Evolutionary conservation across 2,113 vertebrate species (phyloP).

Genomic region (Corvus hawaiiensis): DNA sequence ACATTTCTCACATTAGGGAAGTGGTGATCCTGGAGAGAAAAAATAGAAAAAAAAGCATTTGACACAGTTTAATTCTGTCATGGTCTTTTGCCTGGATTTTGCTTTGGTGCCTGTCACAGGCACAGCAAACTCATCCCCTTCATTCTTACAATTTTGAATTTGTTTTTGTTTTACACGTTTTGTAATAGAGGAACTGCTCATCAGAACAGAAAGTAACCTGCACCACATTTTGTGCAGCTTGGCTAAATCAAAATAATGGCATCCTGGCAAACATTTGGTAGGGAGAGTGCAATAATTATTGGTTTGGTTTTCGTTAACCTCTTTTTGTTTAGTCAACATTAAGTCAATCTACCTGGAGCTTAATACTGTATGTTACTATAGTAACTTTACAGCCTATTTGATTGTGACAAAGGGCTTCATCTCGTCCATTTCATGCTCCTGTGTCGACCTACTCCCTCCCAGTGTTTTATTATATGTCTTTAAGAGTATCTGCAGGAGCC

Average conservation of each 20-base stretch:
- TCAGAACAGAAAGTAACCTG: not conserved
- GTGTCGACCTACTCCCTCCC: slow-evolving; percentile 80
- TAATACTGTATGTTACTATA: slow-evolving; percentile 87
- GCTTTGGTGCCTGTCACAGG: not conserved
- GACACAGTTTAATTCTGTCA: not conserved
- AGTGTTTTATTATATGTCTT: slow-evolving; percentile 82
- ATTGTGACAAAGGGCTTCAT: slow-evolving; percentile 86
- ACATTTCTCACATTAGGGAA: not conserved
- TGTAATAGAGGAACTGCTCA: not conserved
- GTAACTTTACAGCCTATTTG: slow-evolving; percentile 87
- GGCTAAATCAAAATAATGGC: slow-evolving; percentile 56
- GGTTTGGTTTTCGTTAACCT: slow-evolving; percentile 76
- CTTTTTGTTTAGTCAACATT: slow-evolving; percentile 78
- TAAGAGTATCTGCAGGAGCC: slow-evolving; percentile 78
- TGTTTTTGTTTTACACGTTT: not conserved
- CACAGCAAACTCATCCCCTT: not conserved
- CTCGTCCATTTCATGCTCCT: slow-evolving; percentile 84
- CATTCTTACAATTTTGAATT: not conserved
- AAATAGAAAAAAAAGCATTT: not conserved
- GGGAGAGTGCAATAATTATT: slow-evolving; percentile 68
- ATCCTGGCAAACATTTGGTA: slow-evolving; percentile 64
- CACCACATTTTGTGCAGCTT: not conserved
- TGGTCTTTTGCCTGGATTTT: not conserved
- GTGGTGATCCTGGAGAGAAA: not conserved
- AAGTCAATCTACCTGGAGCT: slow-evolving; percentile 84